phyloP scores from a whole-genome alignment of 2,888 invertebrate genomes.

The Diaphora mendica region DNA sequence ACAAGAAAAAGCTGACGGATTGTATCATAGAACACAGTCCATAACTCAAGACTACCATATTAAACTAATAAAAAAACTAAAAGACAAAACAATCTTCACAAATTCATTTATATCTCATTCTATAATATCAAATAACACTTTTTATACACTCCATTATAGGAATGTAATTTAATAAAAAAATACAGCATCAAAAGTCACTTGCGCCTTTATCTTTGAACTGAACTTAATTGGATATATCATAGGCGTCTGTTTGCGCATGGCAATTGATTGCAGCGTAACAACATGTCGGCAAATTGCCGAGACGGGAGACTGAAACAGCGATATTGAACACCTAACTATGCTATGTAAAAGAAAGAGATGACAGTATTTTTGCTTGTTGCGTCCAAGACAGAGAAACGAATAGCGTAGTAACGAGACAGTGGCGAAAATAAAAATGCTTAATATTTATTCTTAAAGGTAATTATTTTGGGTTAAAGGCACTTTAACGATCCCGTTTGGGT shows the following conservation, averaged over 20 bases:
- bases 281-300: slow-evolving; percentile 84
- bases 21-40: neutral
- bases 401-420: slow-evolving; percentile 68
- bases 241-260: slow-evolving; percentile 87
- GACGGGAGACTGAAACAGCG: slow-evolving; percentile 64
- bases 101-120: neutral
- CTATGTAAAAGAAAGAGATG: slow-evolving; percentile 52
- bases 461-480: slow-evolving; percentile 77
- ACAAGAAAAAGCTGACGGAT: neutral
- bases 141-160: slow-evolving; percentile 4
- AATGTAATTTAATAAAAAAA: slow-evolving; percentile 4
- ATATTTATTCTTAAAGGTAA: slow-evolving; percentile 77
- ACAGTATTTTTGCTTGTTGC: slow-evolving; percentile 26
- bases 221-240: slow-evolving; percentile 87
- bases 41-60: neutral
- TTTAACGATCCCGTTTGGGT: slow-evolving; percentile 63
- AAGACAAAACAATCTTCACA: neutral
- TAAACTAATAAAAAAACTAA: neutral
- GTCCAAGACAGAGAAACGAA: slow-evolving; percentile 58
- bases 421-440: slow-evolving; percentile 64
- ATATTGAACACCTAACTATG: slow-evolving; percentile 12
- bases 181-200: slow-evolving; percentile 54
- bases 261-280: slow-evolving; percentile 87
- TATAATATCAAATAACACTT: slow-evolving; percentile 1
- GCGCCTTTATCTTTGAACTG: slow-evolving; percentile 59